Evolutionary conservation across 2,113 vertebrate species (phyloP).

Genomic region (Nymphicus hollandicus): DNA sequence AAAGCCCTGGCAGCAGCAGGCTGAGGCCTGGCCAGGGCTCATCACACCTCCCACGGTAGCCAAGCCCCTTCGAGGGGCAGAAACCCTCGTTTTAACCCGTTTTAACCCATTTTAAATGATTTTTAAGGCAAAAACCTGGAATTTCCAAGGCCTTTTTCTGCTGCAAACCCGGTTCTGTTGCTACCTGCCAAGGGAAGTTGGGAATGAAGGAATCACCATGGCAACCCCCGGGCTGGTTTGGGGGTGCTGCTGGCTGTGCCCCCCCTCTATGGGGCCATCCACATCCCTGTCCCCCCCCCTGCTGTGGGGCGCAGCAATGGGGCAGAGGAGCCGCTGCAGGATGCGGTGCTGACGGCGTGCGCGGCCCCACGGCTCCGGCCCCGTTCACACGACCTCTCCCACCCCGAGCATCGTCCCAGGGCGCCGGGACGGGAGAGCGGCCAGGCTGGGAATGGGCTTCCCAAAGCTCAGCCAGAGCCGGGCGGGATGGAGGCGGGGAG

Average conservation of each 20-base stretch:
- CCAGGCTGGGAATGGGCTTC: not conserved
- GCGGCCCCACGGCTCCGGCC: not conserved
- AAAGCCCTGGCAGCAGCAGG: no score
- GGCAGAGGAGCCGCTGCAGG: not conserved
- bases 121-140: not conserved
- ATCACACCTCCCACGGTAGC: not conserved
- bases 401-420: not conserved
- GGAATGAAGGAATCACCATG: conserved; percentile 34
- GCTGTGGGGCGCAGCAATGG: not conserved
- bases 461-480: rapidly evolving
- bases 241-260: not conserved
- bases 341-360: not conserved
- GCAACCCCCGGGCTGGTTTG: conserved; percentile 28
- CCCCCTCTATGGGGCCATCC: no score
- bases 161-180: not conserved
- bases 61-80: not conserved
- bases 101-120: not conserved
- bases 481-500: not conserved
- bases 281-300: not conserved
- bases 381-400: conserved; percentile 34
- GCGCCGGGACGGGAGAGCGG: not conserved
- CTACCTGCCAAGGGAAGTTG: not conserved
- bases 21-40: not conserved
- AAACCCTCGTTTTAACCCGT: not conserved
- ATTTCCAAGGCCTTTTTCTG: not conserved